Evolutionary conservation across 1,140 invertebrate species (phyloP).

Genomic region (Zaprionus vittiger): DNA sequence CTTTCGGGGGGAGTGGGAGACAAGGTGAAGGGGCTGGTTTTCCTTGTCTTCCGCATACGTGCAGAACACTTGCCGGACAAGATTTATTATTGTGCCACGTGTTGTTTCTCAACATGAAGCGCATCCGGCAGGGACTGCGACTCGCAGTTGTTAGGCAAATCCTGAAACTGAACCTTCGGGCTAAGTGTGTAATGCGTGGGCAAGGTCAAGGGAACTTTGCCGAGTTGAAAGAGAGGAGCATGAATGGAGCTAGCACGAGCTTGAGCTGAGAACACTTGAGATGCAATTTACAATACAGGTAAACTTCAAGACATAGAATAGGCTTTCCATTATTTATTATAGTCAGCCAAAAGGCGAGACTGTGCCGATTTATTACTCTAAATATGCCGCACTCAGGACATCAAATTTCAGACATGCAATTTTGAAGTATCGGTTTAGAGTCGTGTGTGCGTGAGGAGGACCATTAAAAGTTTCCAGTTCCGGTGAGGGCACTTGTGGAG

Average conservation of each 20-base stretch:
- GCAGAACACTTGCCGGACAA: conserved; percentile 58
- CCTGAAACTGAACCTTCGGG: conserved; percentile 19
- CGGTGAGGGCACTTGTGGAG: conserved; percentile 87
- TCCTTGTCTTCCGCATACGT: conserved; percentile 55
- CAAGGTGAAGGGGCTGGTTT: not conserved
- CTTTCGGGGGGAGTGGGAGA: not conserved
- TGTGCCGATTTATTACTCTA: not conserved
- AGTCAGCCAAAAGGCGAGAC: not conserved
- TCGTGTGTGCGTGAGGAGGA: not conserved
- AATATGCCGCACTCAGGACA: not conserved
- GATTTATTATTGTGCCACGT: conserved; percentile 70
- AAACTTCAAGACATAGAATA: not conserved
- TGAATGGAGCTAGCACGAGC: too few species aligned
- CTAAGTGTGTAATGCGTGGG: conserved; percentile 6
- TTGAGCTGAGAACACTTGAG: not conserved
- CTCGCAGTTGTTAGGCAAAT: conserved; percentile 41
- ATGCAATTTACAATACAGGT: not conserved
- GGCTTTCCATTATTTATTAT: not conserved
- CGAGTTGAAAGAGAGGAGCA: not conserved
- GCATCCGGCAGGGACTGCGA: conserved; percentile 33
- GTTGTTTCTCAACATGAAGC: conserved; percentile 59
- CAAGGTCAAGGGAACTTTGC: conserved; percentile 60
- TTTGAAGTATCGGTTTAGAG: not conserved
- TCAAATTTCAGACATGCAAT: conserved; percentile 32
- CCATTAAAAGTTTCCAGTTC: conserved; percentile 59